Conservation (phyloP, 1,140 invertebrate species). For the Asbolus verrucosus region DNA sequence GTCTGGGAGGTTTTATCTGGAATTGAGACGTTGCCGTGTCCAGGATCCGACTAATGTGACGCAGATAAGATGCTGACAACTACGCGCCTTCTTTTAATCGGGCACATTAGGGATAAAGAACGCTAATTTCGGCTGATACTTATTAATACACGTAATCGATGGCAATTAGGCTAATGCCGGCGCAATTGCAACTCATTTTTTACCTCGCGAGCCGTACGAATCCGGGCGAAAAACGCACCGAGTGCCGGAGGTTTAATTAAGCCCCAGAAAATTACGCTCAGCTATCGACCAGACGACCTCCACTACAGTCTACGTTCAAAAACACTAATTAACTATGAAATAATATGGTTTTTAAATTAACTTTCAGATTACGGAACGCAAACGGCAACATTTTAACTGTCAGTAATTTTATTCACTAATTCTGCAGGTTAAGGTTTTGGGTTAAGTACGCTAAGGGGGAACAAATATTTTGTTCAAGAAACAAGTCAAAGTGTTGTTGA, state of each 20-base stretch:
- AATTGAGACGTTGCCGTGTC: conserved; percentile 42
- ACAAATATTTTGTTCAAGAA: no score
- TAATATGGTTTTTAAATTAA: no score
- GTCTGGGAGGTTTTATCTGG: conserved; percentile 38
- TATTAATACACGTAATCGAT: conserved; percentile 33
- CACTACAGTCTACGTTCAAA: no score
- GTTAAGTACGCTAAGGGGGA: no score
- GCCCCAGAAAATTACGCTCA: neutral
- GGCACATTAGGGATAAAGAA: conserved; percentile 40
- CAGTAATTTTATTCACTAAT: no score
- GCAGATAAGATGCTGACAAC: conserved; percentile 43
- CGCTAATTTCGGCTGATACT: conserved; percentile 42
- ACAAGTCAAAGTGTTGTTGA: no score
- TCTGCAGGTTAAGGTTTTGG: no score
- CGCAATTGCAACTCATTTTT: conserved; percentile 15
- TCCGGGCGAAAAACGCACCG: neutral
- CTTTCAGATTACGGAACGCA: no score
- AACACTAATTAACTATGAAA: no score
- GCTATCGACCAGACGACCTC: no score
- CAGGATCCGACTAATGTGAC: conserved; percentile 37
- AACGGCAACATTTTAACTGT: no score
- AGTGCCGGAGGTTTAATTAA: neutral
- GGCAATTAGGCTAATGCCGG: conserved; percentile 25
- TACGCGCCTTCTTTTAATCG: conserved; percentile 44
- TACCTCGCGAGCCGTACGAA: neutral